These are phyloP conservation scores for Mesorhabditis belari DNA, from an alignment of 2,888 invertebrate species.

Conservation along the genomic window DNA sequence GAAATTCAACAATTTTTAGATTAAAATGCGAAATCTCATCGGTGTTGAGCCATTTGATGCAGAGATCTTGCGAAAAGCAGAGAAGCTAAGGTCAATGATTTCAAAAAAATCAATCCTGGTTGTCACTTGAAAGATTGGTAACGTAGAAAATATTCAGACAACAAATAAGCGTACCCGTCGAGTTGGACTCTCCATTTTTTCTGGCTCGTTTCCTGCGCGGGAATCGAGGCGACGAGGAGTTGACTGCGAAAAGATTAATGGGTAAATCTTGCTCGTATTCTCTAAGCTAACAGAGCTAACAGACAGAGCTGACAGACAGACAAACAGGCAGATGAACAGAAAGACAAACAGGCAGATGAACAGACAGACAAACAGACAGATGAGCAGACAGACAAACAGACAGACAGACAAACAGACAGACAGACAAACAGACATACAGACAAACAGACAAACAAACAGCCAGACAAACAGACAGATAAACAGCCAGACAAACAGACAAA, in stretches of 20 bases:
- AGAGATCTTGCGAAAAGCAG: slow-evolving; percentile 24
- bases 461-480: too few species aligned
- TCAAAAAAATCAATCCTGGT: too few species aligned
- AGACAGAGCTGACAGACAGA: too few species aligned
- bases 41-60: slow-evolving; percentile 16
- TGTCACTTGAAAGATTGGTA: not conserved
- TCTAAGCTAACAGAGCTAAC: slow-evolving; percentile 1
- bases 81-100: slow-evolving; percentile 22
- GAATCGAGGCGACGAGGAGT: slow-evolving; percentile 33
- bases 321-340: too few species aligned
- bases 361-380: too few species aligned
- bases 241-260: slow-evolving; percentile 1
- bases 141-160: slow-evolving; percentile 4
- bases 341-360: too few species aligned
- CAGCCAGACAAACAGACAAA: too few species aligned
- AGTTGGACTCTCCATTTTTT: slow-evolving; percentile 37
- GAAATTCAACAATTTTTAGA: too few species aligned
- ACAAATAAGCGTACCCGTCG: slow-evolving; percentile 16
- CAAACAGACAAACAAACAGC: too few species aligned
- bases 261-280: slow-evolving; percentile 9
- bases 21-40: slow-evolving; percentile 20
- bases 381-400: too few species aligned
- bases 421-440: too few species aligned
- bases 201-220: slow-evolving; percentile 34
- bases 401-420: too few species aligned